Evolutionary conservation across 2,888 invertebrate genomes (phyloP).

Genomic region (Phalangium opilio): DNA sequence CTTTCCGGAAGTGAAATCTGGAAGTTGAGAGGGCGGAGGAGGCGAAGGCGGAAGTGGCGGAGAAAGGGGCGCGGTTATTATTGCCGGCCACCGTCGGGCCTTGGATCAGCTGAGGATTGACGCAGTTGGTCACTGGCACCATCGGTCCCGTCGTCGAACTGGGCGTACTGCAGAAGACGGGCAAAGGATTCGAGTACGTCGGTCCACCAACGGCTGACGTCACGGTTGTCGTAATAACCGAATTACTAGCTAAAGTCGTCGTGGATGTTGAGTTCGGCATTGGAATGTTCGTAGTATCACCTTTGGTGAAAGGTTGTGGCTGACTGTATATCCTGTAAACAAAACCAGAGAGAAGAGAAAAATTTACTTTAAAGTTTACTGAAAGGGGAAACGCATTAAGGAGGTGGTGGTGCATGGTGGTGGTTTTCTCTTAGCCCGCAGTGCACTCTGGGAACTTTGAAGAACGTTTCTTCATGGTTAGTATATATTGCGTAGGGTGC

Average conservation of each 20-base stretch:
- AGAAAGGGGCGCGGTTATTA: conserved; percentile 7
- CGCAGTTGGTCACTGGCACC: conserved; percentile 20
- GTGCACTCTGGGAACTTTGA: too few relatives aligned
- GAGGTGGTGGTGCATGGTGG: too few relatives aligned
- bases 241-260: conserved; percentile 1
- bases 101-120: conserved; percentile 21
- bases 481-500: too few relatives aligned
- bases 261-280: neutral
- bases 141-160: conserved; percentile 21
- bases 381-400: too few relatives aligned
- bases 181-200: conserved; percentile 20
- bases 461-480: too few relatives aligned
- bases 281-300: neutral
- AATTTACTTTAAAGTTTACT: too few relatives aligned
- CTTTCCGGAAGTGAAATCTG: conserved; percentile 15
- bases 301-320: conserved; percentile 9
- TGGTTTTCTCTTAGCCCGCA: too few relatives aligned
- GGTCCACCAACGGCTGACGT: conserved; percentile 9
- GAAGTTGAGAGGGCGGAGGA: conserved; percentile 14
- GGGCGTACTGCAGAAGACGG: conserved; percentile 19
- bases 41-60: conserved; percentile 11
- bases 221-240: conserved; percentile 2
- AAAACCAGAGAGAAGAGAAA: neutral
- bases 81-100: conserved; percentile 11
- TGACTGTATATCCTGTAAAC: conserved; percentile 17